phyloP scores from a whole-genome alignment of 2,797 vertebrate genomes.

The Gephyroberyx darwinii region DNA sequence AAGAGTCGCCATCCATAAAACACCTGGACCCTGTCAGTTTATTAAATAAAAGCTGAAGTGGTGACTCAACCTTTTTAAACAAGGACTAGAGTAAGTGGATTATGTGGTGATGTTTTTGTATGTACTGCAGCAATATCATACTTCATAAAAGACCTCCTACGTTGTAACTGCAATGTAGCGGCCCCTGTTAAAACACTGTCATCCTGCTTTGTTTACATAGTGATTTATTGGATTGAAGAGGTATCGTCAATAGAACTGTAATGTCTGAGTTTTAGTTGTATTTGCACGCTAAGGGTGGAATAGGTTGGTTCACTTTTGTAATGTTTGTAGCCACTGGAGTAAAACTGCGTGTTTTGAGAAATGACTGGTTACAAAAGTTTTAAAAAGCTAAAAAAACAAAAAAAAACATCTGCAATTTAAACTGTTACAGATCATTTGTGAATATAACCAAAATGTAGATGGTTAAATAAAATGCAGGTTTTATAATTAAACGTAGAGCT shows the following conservation, averaged over 20 bases:
- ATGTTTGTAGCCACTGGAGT: slow-evolving; percentile 18
- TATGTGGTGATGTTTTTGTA: background rate
- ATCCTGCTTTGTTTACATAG: background rate
- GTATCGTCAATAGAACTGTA: slow-evolving; percentile 13
- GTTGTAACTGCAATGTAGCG: background rate
- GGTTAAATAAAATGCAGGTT: no score
- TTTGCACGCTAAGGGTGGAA: no score
- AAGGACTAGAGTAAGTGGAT: slow-evolving; percentile 14
- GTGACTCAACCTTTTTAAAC: slow-evolving; percentile 20
- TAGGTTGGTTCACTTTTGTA: slow-evolving; percentile 25
- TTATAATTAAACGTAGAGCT: no score
- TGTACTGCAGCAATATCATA: background rate
- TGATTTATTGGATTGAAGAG: slow-evolving; percentile 17
- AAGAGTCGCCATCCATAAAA: slow-evolving; percentile 32
- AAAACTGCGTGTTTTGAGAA: background rate
- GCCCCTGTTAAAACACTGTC: background rate
- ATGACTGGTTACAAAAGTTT: no score
- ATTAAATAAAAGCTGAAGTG: slow-evolving; percentile 14
- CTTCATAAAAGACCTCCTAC: background rate
- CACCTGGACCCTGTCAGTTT: background rate
- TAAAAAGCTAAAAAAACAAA: no score
- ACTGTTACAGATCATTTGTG: no score
- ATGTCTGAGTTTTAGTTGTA: no score
- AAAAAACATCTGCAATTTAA: no score
- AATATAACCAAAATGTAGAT: no score